These are phyloP conservation scores for Incurvaria masculella DNA, from an alignment of 2,888 invertebrate genomes.

Conservation along the genomic window DNA sequence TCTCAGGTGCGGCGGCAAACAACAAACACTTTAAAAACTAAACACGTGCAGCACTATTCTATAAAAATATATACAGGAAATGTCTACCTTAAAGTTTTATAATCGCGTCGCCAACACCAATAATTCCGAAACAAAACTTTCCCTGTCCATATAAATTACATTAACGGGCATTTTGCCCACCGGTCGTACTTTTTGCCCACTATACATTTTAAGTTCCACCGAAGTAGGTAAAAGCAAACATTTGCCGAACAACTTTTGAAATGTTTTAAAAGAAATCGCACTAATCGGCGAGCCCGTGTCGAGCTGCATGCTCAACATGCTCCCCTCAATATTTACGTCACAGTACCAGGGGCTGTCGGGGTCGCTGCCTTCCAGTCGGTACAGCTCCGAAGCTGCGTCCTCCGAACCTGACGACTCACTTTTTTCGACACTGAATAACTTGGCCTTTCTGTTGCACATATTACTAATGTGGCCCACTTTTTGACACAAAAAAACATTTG, in stretches of 20 bases:
- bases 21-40: no score
- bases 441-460: conserved; percentile 1
- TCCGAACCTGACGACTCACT: conserved; percentile 1
- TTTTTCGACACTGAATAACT: not conserved
- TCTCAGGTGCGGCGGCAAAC: no score
- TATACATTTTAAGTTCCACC: not conserved
- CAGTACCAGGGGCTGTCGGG: conserved; percentile 3
- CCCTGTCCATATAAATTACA: not conserved
- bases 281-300: conserved; percentile 11
- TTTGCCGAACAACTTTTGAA: not conserved
- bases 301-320: conserved; percentile 6
- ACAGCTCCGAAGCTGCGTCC: not conserved
- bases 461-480: conserved; percentile 5
- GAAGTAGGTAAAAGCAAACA: no score
- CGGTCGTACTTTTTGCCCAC: not conserved
- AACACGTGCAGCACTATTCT: no score
- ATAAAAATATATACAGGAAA: no score
- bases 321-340: not conserved
- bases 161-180: not conserved
- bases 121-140: not conserved
- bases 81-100: no score
- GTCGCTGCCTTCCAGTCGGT: conserved; percentile 2
- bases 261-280: conserved; percentile 7
- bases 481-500: conserved; percentile 5
- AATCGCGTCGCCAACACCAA: no score